Evolutionary conservation across 1,140 invertebrate species (phyloP), one percentile per base, ranked within the genome.

Genomic region (Oreohelix idahoensis): DNA sequence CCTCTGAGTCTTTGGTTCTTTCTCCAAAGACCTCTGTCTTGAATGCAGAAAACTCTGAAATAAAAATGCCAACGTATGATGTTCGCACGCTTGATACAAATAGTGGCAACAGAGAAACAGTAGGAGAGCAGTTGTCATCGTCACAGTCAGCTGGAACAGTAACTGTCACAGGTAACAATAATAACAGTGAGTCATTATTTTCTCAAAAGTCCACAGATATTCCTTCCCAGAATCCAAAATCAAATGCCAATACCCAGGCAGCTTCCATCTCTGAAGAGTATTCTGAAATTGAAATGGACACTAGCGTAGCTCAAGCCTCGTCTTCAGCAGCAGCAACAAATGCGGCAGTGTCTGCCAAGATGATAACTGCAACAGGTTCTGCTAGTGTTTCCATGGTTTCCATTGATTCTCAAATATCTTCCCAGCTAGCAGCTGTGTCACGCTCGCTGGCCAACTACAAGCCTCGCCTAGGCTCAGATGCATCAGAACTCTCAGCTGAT

Each of bases 371-470:
- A 78, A 32, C 66, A 42, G 0, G 2, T 35, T 42, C 79, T 26
- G 38, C 32, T 32, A 36, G 20, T 1, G 13, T 35, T 32, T 11
- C 20, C 32, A 1, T 70, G 36, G 63, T 71, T 38, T 71, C 79
- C 17, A 82, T 80, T 38, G 36, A 71, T 39, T 42, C 17, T 26
- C 23, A 79, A 32, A 69, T 81, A 32, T 81, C 70, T 13, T 82
- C 80, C 2, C 69, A 82, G n/a, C 42, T 82, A 17, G 70, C 80
- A 29, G 70, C 71, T 2, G 80, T 82, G 42, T 82, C 80, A 4
- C 39, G 45, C 2, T 82, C 80, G 4, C 66, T 82, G 42, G 80
- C 80, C 15, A 82, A 82, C 71, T 82, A 74, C 35, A 82, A 74
- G 20, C 80, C 80, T 42, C 45, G 38, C 0, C 32, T 82, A 5